Evolutionary conservation across 37 sponge, comb jelly and placozoan species (phyloP), one percentile per base, ranked within the genome.

Genomic region (Spongilla lacustris): DNA sequence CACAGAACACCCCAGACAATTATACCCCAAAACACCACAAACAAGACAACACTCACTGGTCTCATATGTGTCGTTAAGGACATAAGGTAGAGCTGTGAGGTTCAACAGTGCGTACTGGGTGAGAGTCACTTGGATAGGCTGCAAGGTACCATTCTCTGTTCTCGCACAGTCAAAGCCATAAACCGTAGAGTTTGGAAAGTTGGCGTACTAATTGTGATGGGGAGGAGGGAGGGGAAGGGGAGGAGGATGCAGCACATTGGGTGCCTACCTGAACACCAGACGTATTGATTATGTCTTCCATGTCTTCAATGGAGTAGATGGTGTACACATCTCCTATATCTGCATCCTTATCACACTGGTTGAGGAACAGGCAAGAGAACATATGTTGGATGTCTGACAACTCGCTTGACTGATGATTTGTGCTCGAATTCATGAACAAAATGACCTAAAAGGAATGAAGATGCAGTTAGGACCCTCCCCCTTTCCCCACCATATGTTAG

Each of bases 51-150:
- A 36, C 34, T 75, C 4, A 36, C 32, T 0, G 36, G 32, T 77
- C 8, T 30, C 28, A 13, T 75, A 32, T 33, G 33, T 73, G 14
- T 73, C 74, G 36, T 89, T 77, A 0, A 89, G 73, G 9, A 68
- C 26, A 36, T 78, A 89, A 2, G 71, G n/a, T 26, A 17, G 24
- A 23, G 73, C 24, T 1, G 74, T 32, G 10, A 85, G 36, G 28
- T 84, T 66, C 24, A 84, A 76, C 2, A 30, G 23, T 22, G 85
- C 80, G 38, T 74, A 84, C 78, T 89, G 90, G 2, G 25, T 66
- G 30, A 89, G 81, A 4, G 25, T 35, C 28, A 80, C 38, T 23
- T 13, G 24, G 11, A 89, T 11, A 11, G 90, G 90, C 30, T 28
- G 49, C 58, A 69, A 30, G 21, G 12, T 34, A 13, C 71, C 83